A percentile compares a stretch with the other conserved stretches of the same genome.
phyloP scores from a whole-genome alignment of 2,113 vertebrate genomes.

The Mus spicilegus region DNA sequence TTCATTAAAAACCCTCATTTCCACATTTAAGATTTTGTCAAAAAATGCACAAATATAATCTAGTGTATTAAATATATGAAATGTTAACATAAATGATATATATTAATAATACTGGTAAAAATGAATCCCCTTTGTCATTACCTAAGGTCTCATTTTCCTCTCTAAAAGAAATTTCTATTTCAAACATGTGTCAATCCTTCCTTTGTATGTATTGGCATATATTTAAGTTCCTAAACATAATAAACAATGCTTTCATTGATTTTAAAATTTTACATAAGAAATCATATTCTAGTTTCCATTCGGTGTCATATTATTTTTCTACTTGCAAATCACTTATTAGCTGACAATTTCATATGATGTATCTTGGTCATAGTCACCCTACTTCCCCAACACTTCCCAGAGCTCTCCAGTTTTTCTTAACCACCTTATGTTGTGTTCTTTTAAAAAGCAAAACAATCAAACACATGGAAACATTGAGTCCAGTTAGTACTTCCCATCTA shows the following conservation, averaged over 20 bases:
- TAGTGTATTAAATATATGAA: neutral
- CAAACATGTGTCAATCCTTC: neutral
- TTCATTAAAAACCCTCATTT: slow-evolving; percentile 34
- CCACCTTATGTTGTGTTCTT: neutral
- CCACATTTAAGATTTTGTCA: neutral
- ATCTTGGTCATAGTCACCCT: neutral
- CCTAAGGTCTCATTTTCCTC: neutral
- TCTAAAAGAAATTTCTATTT: neutral
- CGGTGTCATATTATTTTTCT: neutral
- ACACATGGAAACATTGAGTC: neutral
- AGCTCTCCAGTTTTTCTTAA: neutral
- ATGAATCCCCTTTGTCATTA: neutral
- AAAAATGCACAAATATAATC: neutral
- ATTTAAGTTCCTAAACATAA: neutral
- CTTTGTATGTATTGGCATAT: neutral
- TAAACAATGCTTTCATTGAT: neutral
- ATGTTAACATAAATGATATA: neutral
- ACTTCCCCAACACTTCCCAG: neutral
- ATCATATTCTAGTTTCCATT: neutral
- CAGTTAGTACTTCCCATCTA: neutral
- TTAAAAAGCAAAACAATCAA: neutral
- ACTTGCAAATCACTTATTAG: neutral
- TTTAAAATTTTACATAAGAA: neutral
- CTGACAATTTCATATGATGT: neutral
- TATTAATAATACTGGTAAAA: slow-evolving; percentile 16